Evolutionary conservation across 2,113 vertebrate genomes (phyloP).

Genomic region (Upupa epops): DNA sequence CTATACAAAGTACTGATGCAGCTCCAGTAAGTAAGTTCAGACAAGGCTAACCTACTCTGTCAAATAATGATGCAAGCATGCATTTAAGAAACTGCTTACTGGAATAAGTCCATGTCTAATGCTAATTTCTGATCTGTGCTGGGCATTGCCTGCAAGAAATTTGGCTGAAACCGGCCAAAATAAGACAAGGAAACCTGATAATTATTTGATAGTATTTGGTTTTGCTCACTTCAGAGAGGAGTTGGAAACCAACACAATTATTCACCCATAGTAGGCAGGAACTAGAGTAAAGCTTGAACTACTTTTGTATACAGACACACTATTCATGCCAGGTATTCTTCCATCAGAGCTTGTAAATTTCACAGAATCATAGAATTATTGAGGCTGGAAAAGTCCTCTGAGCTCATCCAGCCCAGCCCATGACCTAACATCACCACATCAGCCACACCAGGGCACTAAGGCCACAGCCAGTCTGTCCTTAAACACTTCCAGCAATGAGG

Average conservation of each 20-base stretch:
- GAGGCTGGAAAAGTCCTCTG: no score
- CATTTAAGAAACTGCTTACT: not conserved
- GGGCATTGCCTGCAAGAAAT: not conserved
- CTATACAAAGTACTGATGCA: no score
- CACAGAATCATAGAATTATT: no score
- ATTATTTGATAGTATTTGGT: not conserved
- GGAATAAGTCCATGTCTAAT: not conserved
- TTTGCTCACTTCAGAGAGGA: not conserved
- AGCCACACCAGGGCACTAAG: no score
- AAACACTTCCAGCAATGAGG: no score
- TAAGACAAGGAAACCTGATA: not conserved
- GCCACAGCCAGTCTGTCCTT: no score
- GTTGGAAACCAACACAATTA: not conserved
- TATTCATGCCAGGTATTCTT: not conserved
- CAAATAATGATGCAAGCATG: no score
- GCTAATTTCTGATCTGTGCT: not conserved
- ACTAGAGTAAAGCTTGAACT: not conserved
- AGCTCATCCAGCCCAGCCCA: no score
- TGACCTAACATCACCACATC: no score
- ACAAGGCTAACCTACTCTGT: no score
- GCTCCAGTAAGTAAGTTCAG: no score
- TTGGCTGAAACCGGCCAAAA: not conserved
- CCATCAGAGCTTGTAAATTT: not conserved
- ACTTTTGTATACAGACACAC: not conserved
- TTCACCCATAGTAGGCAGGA: not conserved